Percentiles rank a stretch among this genome's conserved stretches.
These are phyloP conservation scores for Ciona savignyi DNA, from an alignment of 23 tunicate species.

Conservation along the genomic window DNA sequence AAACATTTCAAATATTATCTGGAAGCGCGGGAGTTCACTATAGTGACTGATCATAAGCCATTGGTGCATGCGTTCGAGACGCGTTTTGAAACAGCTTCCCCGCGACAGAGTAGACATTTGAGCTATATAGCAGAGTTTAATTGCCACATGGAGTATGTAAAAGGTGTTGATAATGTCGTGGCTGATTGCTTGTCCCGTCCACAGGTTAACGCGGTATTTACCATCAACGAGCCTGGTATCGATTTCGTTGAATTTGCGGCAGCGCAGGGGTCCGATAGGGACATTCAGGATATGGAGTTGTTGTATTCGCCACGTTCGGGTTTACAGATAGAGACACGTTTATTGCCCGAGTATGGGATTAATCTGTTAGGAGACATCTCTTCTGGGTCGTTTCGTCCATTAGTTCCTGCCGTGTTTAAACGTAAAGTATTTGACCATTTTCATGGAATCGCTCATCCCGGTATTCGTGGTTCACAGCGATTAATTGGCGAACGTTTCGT, in stretches of 20 bases:
- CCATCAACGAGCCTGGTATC: neutral
- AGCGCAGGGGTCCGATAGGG: no score
- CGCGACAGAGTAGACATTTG: slow-evolving; percentile 17
- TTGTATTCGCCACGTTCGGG: no score
- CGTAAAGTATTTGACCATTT: neutral
- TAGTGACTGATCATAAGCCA: slow-evolving; percentile 18
- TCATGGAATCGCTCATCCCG: neutral
- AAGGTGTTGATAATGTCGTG: slow-evolving; percentile 1
- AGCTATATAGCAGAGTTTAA: slow-evolving; percentile 9
- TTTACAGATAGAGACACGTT: neutral
- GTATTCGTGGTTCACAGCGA: neutral
- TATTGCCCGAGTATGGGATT: neutral
- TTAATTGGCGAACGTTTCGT: slow-evolving; percentile 4
- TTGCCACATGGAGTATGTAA: slow-evolving; percentile 9
- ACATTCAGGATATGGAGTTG: no score
- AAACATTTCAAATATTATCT: slow-evolving; percentile 1
- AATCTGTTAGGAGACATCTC: slow-evolving; percentile 1
- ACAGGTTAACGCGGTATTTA: slow-evolving; percentile 6
- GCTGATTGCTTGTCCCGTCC: slow-evolving; percentile 14
- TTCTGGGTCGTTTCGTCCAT: slow-evolving; percentile 2
- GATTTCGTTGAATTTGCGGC: neutral
- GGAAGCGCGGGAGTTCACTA: slow-evolving; percentile 4
- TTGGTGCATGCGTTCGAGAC: slow-evolving; percentile 15
- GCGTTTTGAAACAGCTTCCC: neutral
- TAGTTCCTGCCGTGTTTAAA: neutral